Evolutionary conservation across 2,888 invertebrate species (phyloP).

Genomic region (Drosophila rellima): DNA sequence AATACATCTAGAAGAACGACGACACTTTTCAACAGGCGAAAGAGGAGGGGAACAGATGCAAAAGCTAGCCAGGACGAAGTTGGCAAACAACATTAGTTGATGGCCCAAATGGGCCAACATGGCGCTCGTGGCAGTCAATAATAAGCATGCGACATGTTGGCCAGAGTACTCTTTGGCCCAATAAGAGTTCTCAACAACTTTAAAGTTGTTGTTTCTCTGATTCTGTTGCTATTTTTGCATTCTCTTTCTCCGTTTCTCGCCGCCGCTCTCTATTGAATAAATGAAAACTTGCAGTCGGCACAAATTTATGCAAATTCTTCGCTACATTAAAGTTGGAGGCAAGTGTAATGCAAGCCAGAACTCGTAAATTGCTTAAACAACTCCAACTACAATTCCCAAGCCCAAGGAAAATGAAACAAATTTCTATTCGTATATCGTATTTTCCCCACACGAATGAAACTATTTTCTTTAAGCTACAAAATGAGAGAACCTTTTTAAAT

Average conservation of each 20-base stretch:
- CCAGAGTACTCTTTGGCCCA: conserved; percentile 64
- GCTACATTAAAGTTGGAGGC: conserved; percentile 51
- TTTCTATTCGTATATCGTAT: background rate
- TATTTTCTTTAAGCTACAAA: background rate
- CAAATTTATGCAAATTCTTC: conserved; percentile 54
- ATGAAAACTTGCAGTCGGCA: conserved; percentile 32
- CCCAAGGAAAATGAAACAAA: background rate
- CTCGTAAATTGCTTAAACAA: conserved; percentile 35
- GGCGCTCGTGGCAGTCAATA: conserved; percentile 80
- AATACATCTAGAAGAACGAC: conserved; percentile 34
- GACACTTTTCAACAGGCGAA: conserved; percentile 42
- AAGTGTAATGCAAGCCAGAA: conserved; percentile 38
- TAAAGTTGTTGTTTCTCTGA: conserved; percentile 51
- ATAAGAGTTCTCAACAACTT: conserved; percentile 70
- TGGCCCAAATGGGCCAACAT: conserved; percentile 79
- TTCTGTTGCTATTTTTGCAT: conserved; percentile 18
- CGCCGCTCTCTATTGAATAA: background rate
- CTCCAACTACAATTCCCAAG: conserved; percentile 4
- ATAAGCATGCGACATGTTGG: conserved; percentile 82
- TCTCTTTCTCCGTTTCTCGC: background rate
- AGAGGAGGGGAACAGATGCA: conserved; percentile 33
- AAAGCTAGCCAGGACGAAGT: conserved; percentile 59
- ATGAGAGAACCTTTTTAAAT: conserved; percentile 4
- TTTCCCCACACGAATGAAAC: background rate
- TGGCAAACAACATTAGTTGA: conserved; percentile 81